These are phyloP conservation scores for Cantharis rustica DNA, from an alignment of 2,888 invertebrate species.

Conservation along the genomic window DNA sequence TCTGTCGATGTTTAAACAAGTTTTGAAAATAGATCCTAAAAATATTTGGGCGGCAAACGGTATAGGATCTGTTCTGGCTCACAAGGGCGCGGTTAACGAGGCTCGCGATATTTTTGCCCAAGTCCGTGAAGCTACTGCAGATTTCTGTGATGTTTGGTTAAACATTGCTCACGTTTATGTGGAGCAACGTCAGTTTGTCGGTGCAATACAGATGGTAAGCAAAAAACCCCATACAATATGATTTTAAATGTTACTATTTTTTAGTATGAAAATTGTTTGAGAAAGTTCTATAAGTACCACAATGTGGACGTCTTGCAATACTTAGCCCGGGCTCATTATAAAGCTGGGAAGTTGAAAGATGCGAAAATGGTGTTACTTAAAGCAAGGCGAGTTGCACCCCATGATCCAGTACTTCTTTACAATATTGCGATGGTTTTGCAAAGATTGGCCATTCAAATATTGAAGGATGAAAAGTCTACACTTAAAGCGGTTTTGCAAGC, in stretches of 20 bases:
- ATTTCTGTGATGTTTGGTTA: constrained; percentile 99
- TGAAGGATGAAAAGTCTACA: constrained; percentile 93
- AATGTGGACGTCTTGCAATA: constrained; percentile 96
- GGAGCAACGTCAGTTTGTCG: constrained; percentile 95
- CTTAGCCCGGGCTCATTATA: constrained; percentile 90
- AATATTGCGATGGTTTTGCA: constrained; percentile 95
- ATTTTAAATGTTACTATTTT: constrained; percentile 40
- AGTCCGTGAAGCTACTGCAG: constrained; percentile 98
- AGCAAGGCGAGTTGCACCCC: constrained; percentile 91
- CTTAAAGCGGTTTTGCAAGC: constrained; percentile 87
- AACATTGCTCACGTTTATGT: constrained; percentile 99
- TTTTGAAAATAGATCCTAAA: constrained; percentile 85
- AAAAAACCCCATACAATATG: neutral
- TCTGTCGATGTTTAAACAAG: constrained; percentile 89
- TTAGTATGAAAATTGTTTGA: constrained; percentile 96
- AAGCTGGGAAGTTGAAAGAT: constrained; percentile 86
- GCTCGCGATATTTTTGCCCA: constrained; percentile 98
- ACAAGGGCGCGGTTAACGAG: constrained; percentile 89
- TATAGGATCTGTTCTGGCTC: constrained; percentile 94
- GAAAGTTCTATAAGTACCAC: constrained; percentile 94
- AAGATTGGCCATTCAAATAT: constrained; percentile 85
- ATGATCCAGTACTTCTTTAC: constrained; percentile 89
- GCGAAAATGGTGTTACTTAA: constrained; percentile 85
- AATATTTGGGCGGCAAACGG: constrained; percentile 99
- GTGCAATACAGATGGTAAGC: constrained; percentile 94